Evolutionary conservation across 2,797 vertebrate genomes (phyloP).

Genomic region (Gymnothorax javanicus): DNA sequence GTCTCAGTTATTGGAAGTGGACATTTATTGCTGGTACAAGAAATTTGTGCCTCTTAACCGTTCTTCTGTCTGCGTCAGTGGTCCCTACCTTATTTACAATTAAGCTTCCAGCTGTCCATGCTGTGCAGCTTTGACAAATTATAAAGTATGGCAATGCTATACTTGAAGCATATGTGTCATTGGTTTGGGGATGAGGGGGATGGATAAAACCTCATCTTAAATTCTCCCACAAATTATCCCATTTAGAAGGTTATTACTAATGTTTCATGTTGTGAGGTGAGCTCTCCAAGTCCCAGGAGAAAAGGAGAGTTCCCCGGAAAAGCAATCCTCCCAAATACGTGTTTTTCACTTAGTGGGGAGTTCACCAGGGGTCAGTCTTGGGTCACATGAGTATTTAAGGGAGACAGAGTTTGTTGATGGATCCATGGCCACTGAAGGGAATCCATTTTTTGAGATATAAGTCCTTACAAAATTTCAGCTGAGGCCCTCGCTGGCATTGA

Average conservation of each 20-base stretch:
- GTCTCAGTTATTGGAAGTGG: no score
- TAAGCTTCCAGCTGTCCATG: no score
- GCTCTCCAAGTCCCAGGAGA: neutral
- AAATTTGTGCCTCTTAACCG: no score
- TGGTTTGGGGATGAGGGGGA: neutral
- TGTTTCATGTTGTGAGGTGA: neutral
- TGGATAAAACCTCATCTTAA: neutral
- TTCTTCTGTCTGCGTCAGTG: no score
- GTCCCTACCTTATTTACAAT: no score
- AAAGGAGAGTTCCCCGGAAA: neutral
- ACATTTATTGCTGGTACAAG: no score
- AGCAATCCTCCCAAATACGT: neutral
- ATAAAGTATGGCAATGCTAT: no score
- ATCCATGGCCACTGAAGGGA: neutral
- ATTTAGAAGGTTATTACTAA: neutral
- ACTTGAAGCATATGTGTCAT: no score
- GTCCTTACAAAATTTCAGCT: neutral
- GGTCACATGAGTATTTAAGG: neutral
- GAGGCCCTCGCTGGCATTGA: neutral
- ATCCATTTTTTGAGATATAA: neutral
- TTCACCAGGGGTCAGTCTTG: neutral
- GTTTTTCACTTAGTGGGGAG: neutral
- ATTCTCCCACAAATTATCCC: neutral
- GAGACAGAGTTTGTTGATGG: neutral
- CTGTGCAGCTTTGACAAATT: no score